A percentile compares a stretch with the other conserved stretches of the same genome.
phyloP scores from a whole-genome alignment of 2,888 invertebrate genomes.

The Tillus elongatus region DNA sequence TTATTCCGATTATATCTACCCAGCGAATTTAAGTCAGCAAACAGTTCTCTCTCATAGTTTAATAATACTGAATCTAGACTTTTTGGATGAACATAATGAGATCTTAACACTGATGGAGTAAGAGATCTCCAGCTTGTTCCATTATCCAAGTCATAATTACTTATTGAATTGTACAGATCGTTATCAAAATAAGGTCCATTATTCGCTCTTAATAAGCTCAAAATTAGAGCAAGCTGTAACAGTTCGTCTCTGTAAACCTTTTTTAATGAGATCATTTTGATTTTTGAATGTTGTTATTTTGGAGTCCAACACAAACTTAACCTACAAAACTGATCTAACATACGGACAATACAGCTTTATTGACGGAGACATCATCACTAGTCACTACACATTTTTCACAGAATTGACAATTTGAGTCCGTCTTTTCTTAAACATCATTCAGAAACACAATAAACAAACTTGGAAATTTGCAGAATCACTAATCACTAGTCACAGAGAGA shows the following conservation, averaged over 20 bases:
- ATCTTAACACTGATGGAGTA: constrained; percentile 49
- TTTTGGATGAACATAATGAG: constrained; percentile 60
- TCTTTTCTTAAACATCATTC: not conserved
- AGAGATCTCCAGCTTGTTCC: constrained; percentile 61
- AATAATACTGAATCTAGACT: constrained; percentile 60
- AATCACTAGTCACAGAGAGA: too few species aligned
- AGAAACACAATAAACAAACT: not conserved
- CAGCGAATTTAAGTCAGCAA: constrained; percentile 63
- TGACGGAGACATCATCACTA: too few species aligned
- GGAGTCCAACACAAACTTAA: not conserved
- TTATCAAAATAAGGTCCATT: constrained; percentile 60
- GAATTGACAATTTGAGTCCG: not conserved
- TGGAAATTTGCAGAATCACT: not conserved
- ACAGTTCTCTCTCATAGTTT: constrained; percentile 63
- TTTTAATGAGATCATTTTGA: constrained; percentile 67
- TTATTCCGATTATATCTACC: constrained; percentile 52
- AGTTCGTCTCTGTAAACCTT: constrained; percentile 76
- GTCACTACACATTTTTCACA: constrained; percentile 3
- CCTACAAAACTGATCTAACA: not conserved
- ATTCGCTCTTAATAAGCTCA: constrained; percentile 70
- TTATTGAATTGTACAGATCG: constrained; percentile 36
- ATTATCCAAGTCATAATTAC: constrained; percentile 49
- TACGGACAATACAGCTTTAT: not conserved
- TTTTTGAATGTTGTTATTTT: not conserved
- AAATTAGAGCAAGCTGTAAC: constrained; percentile 68